These are phyloP conservation scores for Phasia obesa DNA, from an alignment of 2,888 invertebrate species.

Conservation along the genomic window DNA sequence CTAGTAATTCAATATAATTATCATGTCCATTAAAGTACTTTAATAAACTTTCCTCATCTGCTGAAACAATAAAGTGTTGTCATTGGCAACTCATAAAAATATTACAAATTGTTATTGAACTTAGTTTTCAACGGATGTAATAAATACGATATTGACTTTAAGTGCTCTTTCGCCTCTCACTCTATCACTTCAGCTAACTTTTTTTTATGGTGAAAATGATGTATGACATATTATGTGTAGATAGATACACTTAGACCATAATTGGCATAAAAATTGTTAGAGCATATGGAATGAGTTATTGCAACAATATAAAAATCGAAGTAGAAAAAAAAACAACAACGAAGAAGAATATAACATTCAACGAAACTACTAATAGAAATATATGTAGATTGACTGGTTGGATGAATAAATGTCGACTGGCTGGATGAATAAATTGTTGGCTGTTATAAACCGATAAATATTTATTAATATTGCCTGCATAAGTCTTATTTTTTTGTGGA, in stretches of 20 bases:
- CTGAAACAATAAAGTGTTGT: constrained; percentile 7
- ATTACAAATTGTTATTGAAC: constrained; percentile 15
- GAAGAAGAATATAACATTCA: not conserved
- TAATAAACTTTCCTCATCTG: not conserved
- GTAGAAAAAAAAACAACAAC: not conserved
- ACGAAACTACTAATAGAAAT: not conserved
- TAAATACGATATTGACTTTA: not conserved
- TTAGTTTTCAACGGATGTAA: constrained; percentile 26
- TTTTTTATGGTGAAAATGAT: constrained; percentile 5
- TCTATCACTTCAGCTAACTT: not conserved
- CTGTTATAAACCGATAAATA: no score
- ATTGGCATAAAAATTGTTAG: not conserved
- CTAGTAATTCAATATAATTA: no score
- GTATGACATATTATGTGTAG: not conserved
- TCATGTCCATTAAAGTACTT: not conserved
- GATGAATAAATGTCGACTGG: no score
- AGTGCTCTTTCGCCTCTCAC: not conserved
- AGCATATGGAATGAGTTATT: not conserved
- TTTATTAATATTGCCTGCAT: no score
- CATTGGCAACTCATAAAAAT: not conserved
- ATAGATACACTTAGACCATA: constrained; percentile 1
- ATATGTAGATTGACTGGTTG: not conserved
- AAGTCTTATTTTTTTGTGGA: no score
- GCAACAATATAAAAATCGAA: no score
- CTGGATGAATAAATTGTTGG: no score